Evolutionary conservation across 2,888 invertebrate species (phyloP).

Genomic region (Pristionchus fissidentatus): DNA sequence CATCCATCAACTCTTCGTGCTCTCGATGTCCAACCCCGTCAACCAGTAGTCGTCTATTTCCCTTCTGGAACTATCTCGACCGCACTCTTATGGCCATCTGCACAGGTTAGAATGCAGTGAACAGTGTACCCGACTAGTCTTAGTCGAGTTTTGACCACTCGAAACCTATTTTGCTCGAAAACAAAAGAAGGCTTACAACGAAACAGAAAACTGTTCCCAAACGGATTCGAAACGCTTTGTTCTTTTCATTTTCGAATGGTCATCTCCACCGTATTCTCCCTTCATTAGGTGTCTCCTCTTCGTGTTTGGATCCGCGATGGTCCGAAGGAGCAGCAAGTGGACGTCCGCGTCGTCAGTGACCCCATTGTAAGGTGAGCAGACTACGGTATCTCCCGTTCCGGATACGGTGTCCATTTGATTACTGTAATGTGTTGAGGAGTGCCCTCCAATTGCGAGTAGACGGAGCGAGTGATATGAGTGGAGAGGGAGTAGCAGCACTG

Average conservation of each 20-base stretch:
- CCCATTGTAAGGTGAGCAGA: neutral
- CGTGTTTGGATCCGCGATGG: constrained; percentile 24
- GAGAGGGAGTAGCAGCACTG: constrained; percentile 13
- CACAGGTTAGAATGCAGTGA: no score
- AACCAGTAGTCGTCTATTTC: constrained; percentile 52
- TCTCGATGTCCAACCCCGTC: constrained; percentile 60
- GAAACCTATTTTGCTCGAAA: no score
- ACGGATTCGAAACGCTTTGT: neutral
- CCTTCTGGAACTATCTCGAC: constrained; percentile 45
- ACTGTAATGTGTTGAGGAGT: neutral
- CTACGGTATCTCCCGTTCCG: neutral
- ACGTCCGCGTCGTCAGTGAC: constrained; percentile 2
- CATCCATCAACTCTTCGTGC: constrained; percentile 63
- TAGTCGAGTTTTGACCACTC: no score
- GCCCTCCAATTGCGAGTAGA: constrained; percentile 22
- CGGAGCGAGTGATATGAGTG: constrained; percentile 17
- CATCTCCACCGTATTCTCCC: neutral
- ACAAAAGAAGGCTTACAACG: no score
- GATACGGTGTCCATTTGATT: no score
- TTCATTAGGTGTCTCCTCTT: constrained; percentile 20
- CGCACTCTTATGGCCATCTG: constrained; percentile 55
- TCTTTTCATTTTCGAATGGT: no score
- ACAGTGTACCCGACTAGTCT: no score
- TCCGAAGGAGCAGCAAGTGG: constrained; percentile 35
- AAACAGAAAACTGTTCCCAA: no score